Conservation (phyloP, 2,113 vertebrate species). For the Rhinoderma darwinii region DNA sequence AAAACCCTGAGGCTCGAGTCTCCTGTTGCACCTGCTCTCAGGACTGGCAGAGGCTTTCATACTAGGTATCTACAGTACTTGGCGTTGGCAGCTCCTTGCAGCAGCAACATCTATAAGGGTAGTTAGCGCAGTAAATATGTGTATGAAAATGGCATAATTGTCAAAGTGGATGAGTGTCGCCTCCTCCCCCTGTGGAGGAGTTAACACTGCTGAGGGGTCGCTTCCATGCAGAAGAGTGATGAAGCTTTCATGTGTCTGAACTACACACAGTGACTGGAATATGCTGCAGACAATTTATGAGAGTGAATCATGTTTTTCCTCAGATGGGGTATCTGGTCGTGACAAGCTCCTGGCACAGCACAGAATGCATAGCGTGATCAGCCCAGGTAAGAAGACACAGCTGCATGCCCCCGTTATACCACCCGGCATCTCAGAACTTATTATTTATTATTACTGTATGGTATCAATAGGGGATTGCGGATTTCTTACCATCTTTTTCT, state of each 20-base stretch:
- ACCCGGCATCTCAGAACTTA: neutral
- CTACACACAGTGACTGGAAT: conserved; percentile 86
- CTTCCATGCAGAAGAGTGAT: conserved; percentile 79
- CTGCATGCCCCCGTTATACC: neutral
- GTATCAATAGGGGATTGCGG: neutral
- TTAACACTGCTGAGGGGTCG: conserved; percentile 76
- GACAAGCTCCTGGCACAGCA: conserved; percentile 85
- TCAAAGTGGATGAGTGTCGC: conserved; percentile 57
- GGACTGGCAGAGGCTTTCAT: conserved; percentile 54
- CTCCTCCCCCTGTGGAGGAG: conserved; percentile 74
- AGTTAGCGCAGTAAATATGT: conserved; percentile 58
- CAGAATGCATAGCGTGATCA: conserved; percentile 96
- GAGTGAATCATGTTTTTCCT: conserved; percentile 96
- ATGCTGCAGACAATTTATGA: conserved; percentile 99
- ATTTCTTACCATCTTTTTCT: neutral
- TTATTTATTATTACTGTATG: neutral
- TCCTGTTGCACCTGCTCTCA: conserved; percentile 72
- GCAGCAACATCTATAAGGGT: neutral
- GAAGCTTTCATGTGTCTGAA: conserved; percentile 83
- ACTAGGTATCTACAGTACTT: neutral
- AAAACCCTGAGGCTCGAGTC: neutral
- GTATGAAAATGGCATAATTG: conserved; percentile 63
- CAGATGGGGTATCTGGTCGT: conserved; percentile 89
- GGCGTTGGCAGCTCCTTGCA: neutral
- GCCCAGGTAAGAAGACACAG: conserved; percentile 81